Evolutionary conservation across 2,797 vertebrate species (phyloP).

Genomic region (Sebastes steindachneri): DNA sequence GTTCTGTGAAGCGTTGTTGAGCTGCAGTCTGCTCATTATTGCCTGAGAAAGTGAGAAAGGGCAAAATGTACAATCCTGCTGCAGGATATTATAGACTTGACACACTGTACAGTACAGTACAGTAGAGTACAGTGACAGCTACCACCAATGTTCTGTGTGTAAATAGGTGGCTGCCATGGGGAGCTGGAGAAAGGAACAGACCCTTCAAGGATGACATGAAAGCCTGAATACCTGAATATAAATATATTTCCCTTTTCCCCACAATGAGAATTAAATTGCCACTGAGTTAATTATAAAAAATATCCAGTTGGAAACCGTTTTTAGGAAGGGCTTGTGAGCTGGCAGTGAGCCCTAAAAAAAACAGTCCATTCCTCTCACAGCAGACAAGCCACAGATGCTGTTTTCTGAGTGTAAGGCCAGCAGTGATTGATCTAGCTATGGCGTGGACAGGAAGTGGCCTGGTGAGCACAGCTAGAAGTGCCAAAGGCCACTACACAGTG

Average conservation of each 20-base stretch:
- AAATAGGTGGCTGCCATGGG: background rate
- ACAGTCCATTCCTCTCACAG: constrained; percentile 4
- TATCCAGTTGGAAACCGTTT: background rate
- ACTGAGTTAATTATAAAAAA: constrained; percentile 1
- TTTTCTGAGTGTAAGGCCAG: constrained; percentile 17
- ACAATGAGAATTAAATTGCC: background rate
- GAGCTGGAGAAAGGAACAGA: background rate
- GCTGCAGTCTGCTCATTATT: background rate
- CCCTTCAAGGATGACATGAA: background rate
- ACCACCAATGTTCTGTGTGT: background rate
- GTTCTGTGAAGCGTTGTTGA: background rate
- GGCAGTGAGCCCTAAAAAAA: background rate
- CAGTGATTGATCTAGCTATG: constrained; percentile 25
- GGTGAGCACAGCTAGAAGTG: constrained; percentile 6
- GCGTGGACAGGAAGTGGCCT: constrained; percentile 11
- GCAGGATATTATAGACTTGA: background rate
- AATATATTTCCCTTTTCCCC: background rate
- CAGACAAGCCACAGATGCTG: constrained; percentile 31
- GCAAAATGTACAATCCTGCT: background rate
- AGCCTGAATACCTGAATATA: background rate
- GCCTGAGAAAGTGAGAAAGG: background rate
- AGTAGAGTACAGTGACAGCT: background rate
- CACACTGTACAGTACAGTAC: background rate
- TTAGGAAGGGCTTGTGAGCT: background rate
- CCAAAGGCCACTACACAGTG: constrained; percentile 15